phyloP scores from a whole-genome alignment of 2,113 vertebrate species.

The Orycteropus afer region DNA sequence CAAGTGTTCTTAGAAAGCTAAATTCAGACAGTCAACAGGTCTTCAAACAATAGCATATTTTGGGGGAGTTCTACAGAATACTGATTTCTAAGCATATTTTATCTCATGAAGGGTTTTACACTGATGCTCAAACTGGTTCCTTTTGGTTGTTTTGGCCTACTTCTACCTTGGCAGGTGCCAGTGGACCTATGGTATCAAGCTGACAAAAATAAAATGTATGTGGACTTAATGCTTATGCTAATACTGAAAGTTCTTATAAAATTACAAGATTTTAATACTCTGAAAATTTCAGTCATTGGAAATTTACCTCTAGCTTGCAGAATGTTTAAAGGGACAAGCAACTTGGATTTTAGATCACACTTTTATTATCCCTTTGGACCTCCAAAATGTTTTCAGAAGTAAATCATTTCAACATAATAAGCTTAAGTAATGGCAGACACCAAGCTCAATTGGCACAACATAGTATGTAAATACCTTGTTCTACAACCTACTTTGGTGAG shows the following conservation, averaged over 20 bases:
- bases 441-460: too few relatives aligned
- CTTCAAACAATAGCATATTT: not conserved
- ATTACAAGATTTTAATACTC: not conserved
- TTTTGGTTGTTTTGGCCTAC: not conserved
- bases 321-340: not conserved
- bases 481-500: too few relatives aligned
- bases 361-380: too few relatives aligned
- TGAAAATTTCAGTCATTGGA: not conserved
- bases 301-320: not conserved
- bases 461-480: too few relatives aligned
- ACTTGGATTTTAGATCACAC: too few relatives aligned
- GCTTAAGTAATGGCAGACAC: not conserved
- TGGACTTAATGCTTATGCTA: not conserved
- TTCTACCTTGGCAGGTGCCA: not conserved
- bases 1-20: not conserved
- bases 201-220: not conserved
- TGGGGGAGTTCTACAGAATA: not conserved
- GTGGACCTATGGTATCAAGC: not conserved
- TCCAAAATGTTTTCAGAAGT: slow-evolving; percentile 7
- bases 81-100: not conserved
- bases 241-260: not conserved
- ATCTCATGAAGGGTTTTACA: not conserved
- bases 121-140: not conserved
- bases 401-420: not conserved
- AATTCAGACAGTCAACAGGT: not conserved